phyloP scores from a whole-genome alignment of 2,113 vertebrate species.

The Centrocercus urophasianus region DNA sequence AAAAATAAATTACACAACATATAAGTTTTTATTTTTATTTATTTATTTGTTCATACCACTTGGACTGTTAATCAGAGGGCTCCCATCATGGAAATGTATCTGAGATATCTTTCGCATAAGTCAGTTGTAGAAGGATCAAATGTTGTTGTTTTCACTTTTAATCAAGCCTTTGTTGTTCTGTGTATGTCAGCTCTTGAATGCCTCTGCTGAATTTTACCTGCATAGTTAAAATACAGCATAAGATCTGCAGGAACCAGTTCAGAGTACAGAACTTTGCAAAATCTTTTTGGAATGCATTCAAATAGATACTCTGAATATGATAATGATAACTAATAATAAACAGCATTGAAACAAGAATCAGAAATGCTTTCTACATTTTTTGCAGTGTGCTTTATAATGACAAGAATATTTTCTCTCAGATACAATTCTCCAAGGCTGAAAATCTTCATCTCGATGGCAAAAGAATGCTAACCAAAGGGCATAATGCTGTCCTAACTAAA shows the following conservation, averaged over 20 bases:
- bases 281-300: constrained; percentile 2
- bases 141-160: background rate
- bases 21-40: too few species aligned
- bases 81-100: background rate
- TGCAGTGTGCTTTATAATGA: background rate
- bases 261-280: background rate
- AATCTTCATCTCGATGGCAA: background rate
- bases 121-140: background rate
- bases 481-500: background rate
- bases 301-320: background rate
- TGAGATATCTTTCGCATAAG: background rate
- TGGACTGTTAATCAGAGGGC: background rate
- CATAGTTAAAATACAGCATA: background rate
- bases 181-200: background rate
- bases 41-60: background rate
- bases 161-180: background rate
- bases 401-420: constrained; percentile 24
- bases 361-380: constrained; percentile 13
- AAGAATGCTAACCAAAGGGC: background rate
- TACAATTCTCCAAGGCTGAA: background rate
- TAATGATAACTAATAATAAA: background rate
- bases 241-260: background rate
- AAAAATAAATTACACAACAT: background rate
- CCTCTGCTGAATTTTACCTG: background rate
- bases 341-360: constrained; percentile 10